Conservation (phyloP, 2,797 vertebrate genomes). For the Dryobates pubescens region DNA sequence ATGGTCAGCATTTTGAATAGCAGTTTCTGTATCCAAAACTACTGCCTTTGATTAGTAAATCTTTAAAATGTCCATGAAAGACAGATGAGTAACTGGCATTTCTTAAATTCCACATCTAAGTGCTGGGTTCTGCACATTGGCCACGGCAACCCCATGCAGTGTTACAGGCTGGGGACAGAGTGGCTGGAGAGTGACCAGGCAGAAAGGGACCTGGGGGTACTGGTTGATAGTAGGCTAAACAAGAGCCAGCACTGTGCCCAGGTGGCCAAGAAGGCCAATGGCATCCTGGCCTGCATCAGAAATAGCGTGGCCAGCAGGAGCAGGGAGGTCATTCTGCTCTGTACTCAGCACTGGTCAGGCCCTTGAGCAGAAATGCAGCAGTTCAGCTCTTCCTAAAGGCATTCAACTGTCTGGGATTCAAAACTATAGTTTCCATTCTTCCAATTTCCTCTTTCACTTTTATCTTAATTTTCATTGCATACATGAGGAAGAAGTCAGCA, state of each 20-base stretch:
- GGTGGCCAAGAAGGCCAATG: too few relatives aligned
- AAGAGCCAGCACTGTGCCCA: too few relatives aligned
- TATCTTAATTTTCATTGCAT: background rate
- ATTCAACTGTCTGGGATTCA: background rate
- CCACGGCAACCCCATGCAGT: too few relatives aligned
- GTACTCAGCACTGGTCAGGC: too few relatives aligned
- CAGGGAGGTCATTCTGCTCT: too few relatives aligned
- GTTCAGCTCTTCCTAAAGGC: background rate
- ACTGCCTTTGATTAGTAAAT: background rate
- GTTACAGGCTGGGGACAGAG: too few relatives aligned
- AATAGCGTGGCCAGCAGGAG: too few relatives aligned
- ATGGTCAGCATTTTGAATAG: background rate
- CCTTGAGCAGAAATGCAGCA: background rate
- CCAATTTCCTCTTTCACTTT: background rate
- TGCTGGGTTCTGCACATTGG: too few relatives aligned
- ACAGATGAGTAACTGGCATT: background rate
- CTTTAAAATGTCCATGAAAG: background rate
- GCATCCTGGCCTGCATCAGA: too few relatives aligned
- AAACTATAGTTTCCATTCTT: background rate
- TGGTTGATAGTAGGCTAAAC: too few relatives aligned
- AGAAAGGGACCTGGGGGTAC: too few relatives aligned
- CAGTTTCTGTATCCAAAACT: background rate
- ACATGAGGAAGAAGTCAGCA: background rate
- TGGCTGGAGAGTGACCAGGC: too few relatives aligned
- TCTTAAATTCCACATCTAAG: background rate